Evolutionary conservation across 2,888 invertebrate genomes (phyloP), one percentile per base, ranked within the genome.

Genomic region (Drosophila histrio): DNA sequence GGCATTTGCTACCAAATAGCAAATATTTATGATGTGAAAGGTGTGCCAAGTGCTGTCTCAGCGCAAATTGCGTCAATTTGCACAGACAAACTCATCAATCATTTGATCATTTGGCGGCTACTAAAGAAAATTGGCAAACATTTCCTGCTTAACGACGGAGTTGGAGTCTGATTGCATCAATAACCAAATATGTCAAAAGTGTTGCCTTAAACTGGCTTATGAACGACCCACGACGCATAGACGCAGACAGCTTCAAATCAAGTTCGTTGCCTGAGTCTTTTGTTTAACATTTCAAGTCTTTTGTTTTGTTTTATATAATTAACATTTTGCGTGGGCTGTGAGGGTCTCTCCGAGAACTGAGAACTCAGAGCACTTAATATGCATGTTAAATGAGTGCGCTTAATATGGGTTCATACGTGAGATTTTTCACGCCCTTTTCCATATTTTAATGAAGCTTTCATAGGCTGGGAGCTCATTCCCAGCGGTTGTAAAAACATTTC

Each of bases 31-130:
- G 38, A 67, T 65, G 72, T 77, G 77, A 77, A 79, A 72, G 77
- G 54, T 64, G 43, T 44, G 15, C 47, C 60, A 66, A 69, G 77
- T 46, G 30, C 44, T 49, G 65, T 69, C 77, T 73, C 52, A 32
- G 36, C 54, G 43, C 56, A 68, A 75, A 80, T 79, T 77, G 65
- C 75, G 72, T 87, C 75, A 80, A 87, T 77, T 87, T 68, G 67
- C 54, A 58, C 59, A 57, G 66, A 34, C 22, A 50, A 53, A 62
- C 32, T 71, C 70, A 73, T 77, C 56, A 67, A 80, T 76, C 70
- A 63, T 47, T 39, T 54, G 77, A 66, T 66, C 50, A 41, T 46
- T 69, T 61, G 60, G 2, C 13, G 26, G n/a, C 22, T 30, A 21
- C 52, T 56, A 41, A 66, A 54, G 63, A 63, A 71, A 86, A 86